Evolutionary conservation across 2,888 invertebrate species (phyloP).

Genomic region (Cheilosia vernalis): DNA sequence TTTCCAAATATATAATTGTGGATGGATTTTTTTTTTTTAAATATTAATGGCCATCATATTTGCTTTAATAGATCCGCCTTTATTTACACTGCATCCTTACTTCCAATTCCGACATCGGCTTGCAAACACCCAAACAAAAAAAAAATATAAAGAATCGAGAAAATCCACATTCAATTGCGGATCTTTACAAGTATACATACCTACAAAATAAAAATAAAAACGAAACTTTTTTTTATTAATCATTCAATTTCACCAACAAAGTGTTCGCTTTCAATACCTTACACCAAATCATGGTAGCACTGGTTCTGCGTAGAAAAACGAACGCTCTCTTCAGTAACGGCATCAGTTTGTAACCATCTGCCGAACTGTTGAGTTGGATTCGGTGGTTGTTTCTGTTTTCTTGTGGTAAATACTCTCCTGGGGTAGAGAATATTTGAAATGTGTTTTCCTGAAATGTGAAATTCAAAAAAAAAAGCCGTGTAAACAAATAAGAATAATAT

Average conservation of each 20-base stretch:
- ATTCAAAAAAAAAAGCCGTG: not conserved
- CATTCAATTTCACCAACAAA: slow-evolving; percentile 15
- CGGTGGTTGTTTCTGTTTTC: slow-evolving; percentile 15
- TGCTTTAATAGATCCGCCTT: no score
- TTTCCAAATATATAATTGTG: no score
- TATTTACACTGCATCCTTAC: no score
- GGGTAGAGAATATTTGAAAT: not conserved
- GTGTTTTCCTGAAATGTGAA: slow-evolving; percentile 25
- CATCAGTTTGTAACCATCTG: slow-evolving; percentile 62
- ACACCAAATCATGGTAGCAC: slow-evolving; percentile 48
- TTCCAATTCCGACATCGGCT: no score
- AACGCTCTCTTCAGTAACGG: slow-evolving; percentile 27
- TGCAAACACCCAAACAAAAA: not conserved
- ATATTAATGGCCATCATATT: no score
- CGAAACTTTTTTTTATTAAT: not conserved
- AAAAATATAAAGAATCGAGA: not conserved
- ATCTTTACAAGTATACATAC: not conserved
- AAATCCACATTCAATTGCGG: not conserved
- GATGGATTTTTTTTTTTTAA: no score
- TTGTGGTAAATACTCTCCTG: slow-evolving; percentile 1
- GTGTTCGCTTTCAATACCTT: slow-evolving; percentile 12
- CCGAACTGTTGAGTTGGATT: slow-evolving; percentile 63
- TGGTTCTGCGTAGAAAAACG: slow-evolving; percentile 60
- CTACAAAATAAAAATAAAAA: no score
- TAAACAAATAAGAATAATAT: not conserved